Evolutionary conservation across 2,888 invertebrate species (phyloP).

Genomic region (Germaria angustata): DNA sequence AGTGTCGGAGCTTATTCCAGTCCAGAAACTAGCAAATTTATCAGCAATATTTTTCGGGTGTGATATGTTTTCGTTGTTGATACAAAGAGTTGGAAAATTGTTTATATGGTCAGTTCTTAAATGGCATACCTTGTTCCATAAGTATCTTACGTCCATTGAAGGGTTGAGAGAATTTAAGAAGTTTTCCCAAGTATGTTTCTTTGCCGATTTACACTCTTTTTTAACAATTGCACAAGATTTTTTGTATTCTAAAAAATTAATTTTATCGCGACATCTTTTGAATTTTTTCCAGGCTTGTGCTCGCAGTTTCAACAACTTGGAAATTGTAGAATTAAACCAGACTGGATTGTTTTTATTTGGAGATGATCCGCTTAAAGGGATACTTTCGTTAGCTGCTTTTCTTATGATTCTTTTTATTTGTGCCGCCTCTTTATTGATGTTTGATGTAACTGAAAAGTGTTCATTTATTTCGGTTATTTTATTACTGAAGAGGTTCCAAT

Average conservation of each 20-base stretch:
- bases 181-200: constrained; percentile 18
- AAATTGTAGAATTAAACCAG: constrained; percentile 20
- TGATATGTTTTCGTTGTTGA: neutral
- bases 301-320: neutral
- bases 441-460: neutral
- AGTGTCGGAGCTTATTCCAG: constrained; percentile 21
- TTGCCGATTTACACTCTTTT: constrained; percentile 22
- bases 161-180: constrained; percentile 36
- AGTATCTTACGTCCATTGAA: constrained; percentile 20
- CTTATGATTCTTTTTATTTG: neutral
- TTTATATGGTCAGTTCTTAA: neutral
- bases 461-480: neutral
- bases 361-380: neutral
- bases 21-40: constrained; percentile 7
- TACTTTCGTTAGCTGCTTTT: neutral
- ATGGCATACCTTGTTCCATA: constrained; percentile 34
- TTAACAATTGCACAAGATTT: constrained; percentile 12
- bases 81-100: neutral
- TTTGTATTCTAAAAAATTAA: neutral
- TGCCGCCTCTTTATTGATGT: neutral
- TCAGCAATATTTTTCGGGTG: neutral
- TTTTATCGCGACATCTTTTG: neutral
- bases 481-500: neutral
- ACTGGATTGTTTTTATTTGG: neutral
- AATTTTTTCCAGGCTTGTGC: constrained; percentile 1